phyloP scores from a whole-genome alignment of 2,797 vertebrate species.

The Sebastes oblongus region DNA sequence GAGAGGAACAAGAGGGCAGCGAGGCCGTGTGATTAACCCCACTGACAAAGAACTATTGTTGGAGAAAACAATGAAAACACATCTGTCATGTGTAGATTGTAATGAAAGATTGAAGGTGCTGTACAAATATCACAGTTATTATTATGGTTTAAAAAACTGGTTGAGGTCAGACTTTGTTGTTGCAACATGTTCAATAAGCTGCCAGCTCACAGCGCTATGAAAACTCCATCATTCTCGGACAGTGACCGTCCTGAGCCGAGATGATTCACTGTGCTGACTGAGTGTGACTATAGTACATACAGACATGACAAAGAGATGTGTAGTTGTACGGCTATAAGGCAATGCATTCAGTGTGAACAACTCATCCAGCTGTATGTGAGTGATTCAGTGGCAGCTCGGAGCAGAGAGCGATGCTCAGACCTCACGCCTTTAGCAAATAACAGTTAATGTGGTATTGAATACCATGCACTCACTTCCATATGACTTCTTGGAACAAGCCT shows the following conservation, averaged over 20 bases:
- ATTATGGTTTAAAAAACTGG: slow-evolving; percentile 18
- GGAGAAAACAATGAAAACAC: slow-evolving; percentile 14
- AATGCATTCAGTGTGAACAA: slow-evolving; percentile 13
- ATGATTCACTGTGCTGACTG: slow-evolving; percentile 46
- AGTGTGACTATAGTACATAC: slow-evolving; percentile 10
- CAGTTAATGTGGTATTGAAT: background rate
- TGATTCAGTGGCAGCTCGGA: slow-evolving; percentile 42
- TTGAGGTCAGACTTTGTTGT: slow-evolving; percentile 19
- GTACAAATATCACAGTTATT: slow-evolving; percentile 12
- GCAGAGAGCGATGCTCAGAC: slow-evolving; percentile 26
- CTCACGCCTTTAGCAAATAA: slow-evolving; percentile 3
- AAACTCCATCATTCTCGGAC: slow-evolving; percentile 40
- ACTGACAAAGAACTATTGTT: slow-evolving; percentile 9
- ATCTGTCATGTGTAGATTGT: slow-evolving; percentile 2
- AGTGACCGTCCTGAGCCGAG: slow-evolving; percentile 22
- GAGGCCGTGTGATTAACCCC: slow-evolving; percentile 54
- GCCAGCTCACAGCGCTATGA: slow-evolving; percentile 11
- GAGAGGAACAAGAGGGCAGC: slow-evolving; percentile 29
- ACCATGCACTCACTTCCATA: background rate
- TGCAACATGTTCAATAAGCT: slow-evolving; percentile 20
- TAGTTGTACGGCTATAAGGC: slow-evolving; percentile 24
- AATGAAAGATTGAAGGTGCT: slow-evolving; percentile 1
- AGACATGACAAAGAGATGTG: slow-evolving; percentile 29
- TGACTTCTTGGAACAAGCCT: background rate
- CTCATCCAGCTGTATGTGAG: slow-evolving; percentile 2